These are phyloP conservation scores for Leptinotarsa rubiginosa DNA, from an alignment of 2,888 invertebrate genomes.

Conservation along the genomic window DNA sequence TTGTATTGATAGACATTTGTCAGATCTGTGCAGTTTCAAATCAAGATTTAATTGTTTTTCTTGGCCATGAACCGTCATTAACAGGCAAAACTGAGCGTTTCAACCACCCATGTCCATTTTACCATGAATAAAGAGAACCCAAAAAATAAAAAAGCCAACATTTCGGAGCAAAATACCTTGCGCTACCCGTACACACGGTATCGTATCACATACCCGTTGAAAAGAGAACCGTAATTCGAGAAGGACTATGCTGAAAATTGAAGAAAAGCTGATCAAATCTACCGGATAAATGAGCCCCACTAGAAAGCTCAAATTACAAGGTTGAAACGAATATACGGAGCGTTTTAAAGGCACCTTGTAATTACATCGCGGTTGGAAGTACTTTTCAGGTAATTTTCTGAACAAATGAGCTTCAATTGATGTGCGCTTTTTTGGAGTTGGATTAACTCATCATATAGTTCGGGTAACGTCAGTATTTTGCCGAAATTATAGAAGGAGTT, in stretches of 20 bases:
- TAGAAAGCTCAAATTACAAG: slow-evolving; percentile 56
- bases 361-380: slow-evolving; percentile 53
- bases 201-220: slow-evolving; percentile 54
- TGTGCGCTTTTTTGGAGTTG: slow-evolving; percentile 32
- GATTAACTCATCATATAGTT: slow-evolving; percentile 25
- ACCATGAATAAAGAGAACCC: slow-evolving; percentile 37
- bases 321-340: slow-evolving; percentile 54
- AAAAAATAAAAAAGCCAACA: slow-evolving; percentile 35
- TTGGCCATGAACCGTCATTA: not conserved
- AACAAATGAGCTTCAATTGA: slow-evolving; percentile 48
- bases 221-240: slow-evolving; percentile 55
- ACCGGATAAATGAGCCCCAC: slow-evolving; percentile 62
- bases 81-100: not conserved
- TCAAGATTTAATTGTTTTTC: no score
- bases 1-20: no score
- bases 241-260: slow-evolving; percentile 61
- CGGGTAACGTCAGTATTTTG: not conserved
- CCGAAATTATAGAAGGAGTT: not conserved
- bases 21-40: no score
- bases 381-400: slow-evolving; percentile 52
- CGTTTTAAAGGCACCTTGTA: slow-evolving; percentile 55
- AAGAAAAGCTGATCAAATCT: slow-evolving; percentile 66
- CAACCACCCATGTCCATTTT: slow-evolving; percentile 35
- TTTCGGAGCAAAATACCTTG: slow-evolving; percentile 38
- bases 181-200: slow-evolving; percentile 38